Evolutionary conservation across 1,140 invertebrate species (phyloP).

Genomic region (Atta colombica): DNA sequence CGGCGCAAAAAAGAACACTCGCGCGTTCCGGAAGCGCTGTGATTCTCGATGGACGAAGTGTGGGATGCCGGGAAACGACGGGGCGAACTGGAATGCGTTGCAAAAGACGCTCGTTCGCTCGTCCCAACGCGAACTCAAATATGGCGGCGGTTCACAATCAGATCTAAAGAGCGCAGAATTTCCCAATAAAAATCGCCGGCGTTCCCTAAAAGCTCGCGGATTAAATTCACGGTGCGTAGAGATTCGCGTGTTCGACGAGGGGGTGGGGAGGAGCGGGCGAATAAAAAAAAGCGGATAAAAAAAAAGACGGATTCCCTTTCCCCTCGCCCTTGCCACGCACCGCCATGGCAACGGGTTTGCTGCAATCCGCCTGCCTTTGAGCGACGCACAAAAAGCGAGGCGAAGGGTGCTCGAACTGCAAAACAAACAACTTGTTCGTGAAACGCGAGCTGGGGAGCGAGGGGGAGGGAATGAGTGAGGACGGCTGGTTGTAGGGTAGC

Average conservation of each 20-base stretch:
- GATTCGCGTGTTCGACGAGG: constrained; percentile 25
- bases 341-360: constrained; percentile 48
- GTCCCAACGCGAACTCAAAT: not conserved
- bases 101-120: constrained; percentile 13
- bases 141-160: constrained; percentile 36
- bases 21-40: not conserved
- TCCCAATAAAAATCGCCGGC: constrained; percentile 54
- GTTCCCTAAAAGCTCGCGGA: constrained; percentile 53
- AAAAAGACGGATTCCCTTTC: constrained; percentile 15
- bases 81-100: not conserved
- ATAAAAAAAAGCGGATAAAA: constrained; percentile 24
- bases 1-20: constrained; percentile 16
- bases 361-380: constrained; percentile 63
- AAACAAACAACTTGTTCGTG: constrained; percentile 64
- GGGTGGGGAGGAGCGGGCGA: not conserved
- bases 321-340: constrained; percentile 31
- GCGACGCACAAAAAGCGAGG: constrained; percentile 59
- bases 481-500: too few relatives aligned
- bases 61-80: not conserved
- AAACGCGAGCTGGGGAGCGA: constrained; percentile 35
- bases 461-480: too few relatives aligned
- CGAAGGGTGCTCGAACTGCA: constrained; percentile 55
- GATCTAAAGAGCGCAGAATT: constrained; percentile 58
- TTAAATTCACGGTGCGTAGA: constrained; percentile 51
- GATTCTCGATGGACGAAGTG: constrained; percentile 21